These are phyloP conservation scores for Venusia cambrica DNA, from an alignment of 2,888 invertebrate species.

Conservation along the genomic window DNA sequence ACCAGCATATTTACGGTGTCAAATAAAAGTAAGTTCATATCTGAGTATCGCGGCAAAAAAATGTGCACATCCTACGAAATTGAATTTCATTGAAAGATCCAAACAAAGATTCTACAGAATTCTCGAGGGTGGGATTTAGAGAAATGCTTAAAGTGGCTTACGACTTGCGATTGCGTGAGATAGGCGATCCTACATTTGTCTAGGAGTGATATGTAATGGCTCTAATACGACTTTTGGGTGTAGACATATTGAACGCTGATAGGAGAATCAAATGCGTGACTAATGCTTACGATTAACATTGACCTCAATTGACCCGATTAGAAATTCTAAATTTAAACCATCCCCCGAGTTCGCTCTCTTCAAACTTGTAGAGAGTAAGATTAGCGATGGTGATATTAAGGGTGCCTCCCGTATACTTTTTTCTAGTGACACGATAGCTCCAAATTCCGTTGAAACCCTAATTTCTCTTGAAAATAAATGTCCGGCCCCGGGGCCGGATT, in stretches of 20 bases:
- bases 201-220: constrained; percentile 49
- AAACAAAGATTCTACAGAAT: constrained; percentile 57
- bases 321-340: too few species aligned
- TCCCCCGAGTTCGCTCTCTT: too few species aligned
- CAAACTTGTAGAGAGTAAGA: too few species aligned
- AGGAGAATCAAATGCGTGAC: constrained; percentile 22
- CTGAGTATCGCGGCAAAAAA: constrained; percentile 38
- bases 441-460: too few species aligned
- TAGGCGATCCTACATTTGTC: constrained; percentile 60
- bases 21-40: constrained; percentile 34
- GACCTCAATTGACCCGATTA: too few species aligned
- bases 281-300: too few species aligned
- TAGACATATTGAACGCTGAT: constrained; percentile 17
- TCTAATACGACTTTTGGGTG: constrained; percentile 42
- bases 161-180: constrained; percentile 63
- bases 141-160: constrained; percentile 68
- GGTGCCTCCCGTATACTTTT: too few species aligned
- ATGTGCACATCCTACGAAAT: constrained; percentile 58
- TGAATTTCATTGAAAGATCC: constrained; percentile 71
- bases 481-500: too few species aligned
- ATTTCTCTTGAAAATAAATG: too few species aligned
- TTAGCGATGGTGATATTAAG: too few species aligned
- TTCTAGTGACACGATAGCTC: too few species aligned
- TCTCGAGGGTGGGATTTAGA: constrained; percentile 56
- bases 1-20: constrained; percentile 11